Base-by-base conservation (phyloP, 1,140 invertebrate species). In the Chrysomallon squamiferum region DNA sequence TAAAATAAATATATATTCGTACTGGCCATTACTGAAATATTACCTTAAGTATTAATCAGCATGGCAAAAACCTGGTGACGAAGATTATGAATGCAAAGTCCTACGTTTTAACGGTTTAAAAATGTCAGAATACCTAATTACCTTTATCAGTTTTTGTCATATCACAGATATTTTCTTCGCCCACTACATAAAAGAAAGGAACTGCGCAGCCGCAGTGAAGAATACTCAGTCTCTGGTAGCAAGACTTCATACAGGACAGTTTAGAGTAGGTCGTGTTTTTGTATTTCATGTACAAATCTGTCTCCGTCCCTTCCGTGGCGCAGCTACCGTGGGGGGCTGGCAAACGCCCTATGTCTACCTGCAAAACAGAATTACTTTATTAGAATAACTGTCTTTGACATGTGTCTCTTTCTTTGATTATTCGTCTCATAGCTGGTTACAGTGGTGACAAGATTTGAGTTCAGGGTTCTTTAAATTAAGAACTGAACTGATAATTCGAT, bases 231-330 rank as follows among this genome's bases (percentile, higher is more conserved):
- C 64, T 49, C 59, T 80, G 80, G 45, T 75, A 73, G 57, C 80
- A 82, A 0, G 73, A 73, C 66, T 82, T 82, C 13, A 77, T 33
- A 60, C 80, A 82, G 0, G 80, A 74, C 11, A 70, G 50, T 29
- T 79, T 80, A 45, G 59, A 66, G 68, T 79, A 79, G 2, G 41
- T 41, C 1, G 68, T 69, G 3, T 64, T 68, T 20, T 65, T 68
- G 56, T 71, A 65, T 6, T 58, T 50, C 1, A 13, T 47, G 63
- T 78, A 81, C 7, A 71, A 49, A 43, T 79, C 71, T 1, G 56
- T 45, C 1, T 59, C 68, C 11, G 33, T 60, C 0, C 38, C 62
- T 7, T 65, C 11, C 2, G 33, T 61, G 0, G 69, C 67, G 59
- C 80, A 82, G 0, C 60, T 64, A 20, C 70, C 75, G 47, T 82